These are phyloP conservation scores for Zosterops lateralis DNA, from an alignment of 2,113 vertebrate genomes.

Conservation along the genomic window DNA sequence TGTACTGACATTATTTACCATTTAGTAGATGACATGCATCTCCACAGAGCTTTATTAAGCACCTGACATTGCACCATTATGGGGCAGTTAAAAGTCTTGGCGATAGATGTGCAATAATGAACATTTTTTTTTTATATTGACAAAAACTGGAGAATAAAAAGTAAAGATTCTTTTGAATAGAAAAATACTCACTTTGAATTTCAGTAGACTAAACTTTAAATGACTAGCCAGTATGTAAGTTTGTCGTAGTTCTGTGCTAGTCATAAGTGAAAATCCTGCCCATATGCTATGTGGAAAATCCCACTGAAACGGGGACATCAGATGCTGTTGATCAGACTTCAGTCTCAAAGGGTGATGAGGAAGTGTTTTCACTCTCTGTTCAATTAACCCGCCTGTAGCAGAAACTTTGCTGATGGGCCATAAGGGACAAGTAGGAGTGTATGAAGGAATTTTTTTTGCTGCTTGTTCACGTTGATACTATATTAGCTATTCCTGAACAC, in stretches of 20 bases:
- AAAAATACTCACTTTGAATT: neutral
- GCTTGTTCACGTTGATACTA: neutral
- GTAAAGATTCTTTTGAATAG: neutral
- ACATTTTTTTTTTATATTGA: neutral
- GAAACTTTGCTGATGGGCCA: neutral
- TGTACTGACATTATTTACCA: neutral
- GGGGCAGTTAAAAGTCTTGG: neutral
- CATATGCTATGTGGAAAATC: neutral
- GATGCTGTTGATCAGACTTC: neutral
- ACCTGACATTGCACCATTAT: neutral
- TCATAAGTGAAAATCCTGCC: neutral
- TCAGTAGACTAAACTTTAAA: neutral
- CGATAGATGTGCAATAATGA: neutral
- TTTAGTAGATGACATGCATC: neutral
- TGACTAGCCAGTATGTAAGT: neutral
- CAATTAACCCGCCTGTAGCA: neutral
- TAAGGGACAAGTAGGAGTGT: neutral
- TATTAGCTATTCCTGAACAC: neutral
- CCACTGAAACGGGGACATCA: neutral
- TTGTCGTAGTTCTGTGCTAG: neutral
- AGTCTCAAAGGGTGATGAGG: neutral
- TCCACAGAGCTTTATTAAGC: neutral
- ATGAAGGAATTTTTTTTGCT: neutral
- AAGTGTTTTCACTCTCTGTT: neutral
- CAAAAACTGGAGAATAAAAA: neutral